Base-by-base conservation (phyloP, 2,113 vertebrate genomes). In the Thalassarche chlororhynchos region DNA sequence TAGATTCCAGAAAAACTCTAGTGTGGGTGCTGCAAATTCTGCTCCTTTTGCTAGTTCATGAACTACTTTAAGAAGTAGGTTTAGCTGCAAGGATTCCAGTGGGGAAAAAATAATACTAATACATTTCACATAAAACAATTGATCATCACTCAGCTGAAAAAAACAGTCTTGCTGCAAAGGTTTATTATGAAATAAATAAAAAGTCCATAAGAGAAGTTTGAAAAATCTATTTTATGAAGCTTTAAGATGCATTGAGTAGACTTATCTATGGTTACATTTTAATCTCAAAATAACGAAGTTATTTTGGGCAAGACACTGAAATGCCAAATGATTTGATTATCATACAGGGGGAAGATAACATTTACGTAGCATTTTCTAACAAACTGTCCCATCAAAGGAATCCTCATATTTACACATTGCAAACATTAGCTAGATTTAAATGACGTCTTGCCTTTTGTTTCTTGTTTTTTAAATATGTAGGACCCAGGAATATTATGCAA, bases 221-320 rank as follows among this genome's bases (percentile, higher is more conserved):
- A 97, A 98, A 98, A 98, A 98, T 97, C 95, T 99, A 98, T 98
- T 98, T 99, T 98, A 99, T 98, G 98, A 98, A 99, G 98, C 98
- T 98, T 99, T 99, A 99, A 98, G 99, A 98, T 98, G 98, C 98
- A 98, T 94, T 93, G 97, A 98, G 96, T 97, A 98, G 98, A 98
- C 98, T 98, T 99, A 98, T 98, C 98, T 98, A 98, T 96, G 97
- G 96, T 99, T 99, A 99, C 98, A 99, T 98, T 98, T 97, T 97
- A 90, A 94, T 97, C 98, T 97, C 96, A 97, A 98, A 98, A 98
- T 97, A 99, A 96, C 93, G 95, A 98, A 98, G 97, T 98, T 98
- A 98, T 97, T 98, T 97, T 97, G 97, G 97, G 94, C 96, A 96
- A 98, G 97, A 98, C 95, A 98, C 97, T 98, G 98, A 99, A 98